These are phyloP conservation scores for Hypercompe scribonia DNA, from an alignment of 2,888 invertebrate genomes.

Conservation along the genomic window DNA sequence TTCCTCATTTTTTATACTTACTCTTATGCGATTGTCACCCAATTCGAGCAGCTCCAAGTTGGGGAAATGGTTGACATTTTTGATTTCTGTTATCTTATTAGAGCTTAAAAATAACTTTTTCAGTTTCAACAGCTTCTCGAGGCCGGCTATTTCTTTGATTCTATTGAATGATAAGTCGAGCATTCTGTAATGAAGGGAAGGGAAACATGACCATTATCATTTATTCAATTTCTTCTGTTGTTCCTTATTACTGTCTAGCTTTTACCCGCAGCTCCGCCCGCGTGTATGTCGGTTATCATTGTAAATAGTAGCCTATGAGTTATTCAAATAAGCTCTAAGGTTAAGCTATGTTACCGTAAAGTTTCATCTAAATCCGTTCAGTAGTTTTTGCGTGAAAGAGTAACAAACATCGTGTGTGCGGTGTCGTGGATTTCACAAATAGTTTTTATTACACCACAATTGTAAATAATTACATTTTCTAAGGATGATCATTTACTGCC, in stretches of 20 bases:
- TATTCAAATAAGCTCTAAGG: no score
- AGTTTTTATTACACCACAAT: no score
- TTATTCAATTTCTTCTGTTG: not conserved
- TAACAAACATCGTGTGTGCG: no score
- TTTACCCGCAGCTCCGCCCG: no score
- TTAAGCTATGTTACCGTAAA: no score
- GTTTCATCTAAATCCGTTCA: no score
- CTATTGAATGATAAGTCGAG: constrained; percentile 98
- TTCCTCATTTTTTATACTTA: constrained; percentile 60
- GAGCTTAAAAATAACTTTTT: constrained; percentile 95
- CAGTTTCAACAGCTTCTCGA: constrained; percentile 91
- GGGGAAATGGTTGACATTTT: constrained; percentile 93
- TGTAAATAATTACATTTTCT: no score
- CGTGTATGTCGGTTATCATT: no score
- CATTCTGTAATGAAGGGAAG: constrained; percentile 86
- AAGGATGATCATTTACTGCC: no score
- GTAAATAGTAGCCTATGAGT: no score
- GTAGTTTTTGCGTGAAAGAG: no score
- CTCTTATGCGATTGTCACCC: constrained; percentile 97
- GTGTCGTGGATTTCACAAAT: not conserved
- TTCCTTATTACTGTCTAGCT: not conserved
- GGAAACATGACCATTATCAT: not conserved
- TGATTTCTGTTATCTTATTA: constrained; percentile 95
- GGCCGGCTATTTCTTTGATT: constrained; percentile 93
- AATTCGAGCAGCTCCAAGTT: constrained; percentile 95